Evolutionary conservation across 2,888 invertebrate species (phyloP).

Genomic region (Oxycera nigricornis): DNA sequence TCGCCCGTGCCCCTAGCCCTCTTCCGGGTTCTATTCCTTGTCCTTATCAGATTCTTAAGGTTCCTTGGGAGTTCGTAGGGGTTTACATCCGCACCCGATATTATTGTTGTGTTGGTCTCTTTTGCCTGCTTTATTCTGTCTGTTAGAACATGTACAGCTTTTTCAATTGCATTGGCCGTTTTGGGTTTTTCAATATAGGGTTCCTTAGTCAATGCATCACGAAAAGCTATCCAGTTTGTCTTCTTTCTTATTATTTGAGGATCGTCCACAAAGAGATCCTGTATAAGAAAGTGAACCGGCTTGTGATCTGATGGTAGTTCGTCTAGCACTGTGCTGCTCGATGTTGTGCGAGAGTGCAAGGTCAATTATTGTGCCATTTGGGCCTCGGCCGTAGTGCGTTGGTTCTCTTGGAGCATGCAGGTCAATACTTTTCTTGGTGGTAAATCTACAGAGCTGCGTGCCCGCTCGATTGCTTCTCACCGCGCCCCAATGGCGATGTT

Average conservation of each 20-base stretch:
- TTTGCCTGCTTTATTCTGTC: background rate
- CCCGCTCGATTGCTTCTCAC: slow-evolving; percentile 2
- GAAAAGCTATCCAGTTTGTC: background rate
- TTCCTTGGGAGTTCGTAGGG: slow-evolving; percentile 15
- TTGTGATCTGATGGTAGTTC: slow-evolving; percentile 1
- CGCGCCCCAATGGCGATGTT: background rate
- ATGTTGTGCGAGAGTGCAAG: background rate
- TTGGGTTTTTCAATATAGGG: background rate
- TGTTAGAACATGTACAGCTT: background rate
- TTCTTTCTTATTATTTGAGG: background rate
- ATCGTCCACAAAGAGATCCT: background rate
- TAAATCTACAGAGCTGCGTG: background rate
- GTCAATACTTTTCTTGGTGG: background rate
- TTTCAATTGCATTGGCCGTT: background rate
- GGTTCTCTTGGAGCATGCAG: background rate
- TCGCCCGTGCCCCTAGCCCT: background rate
- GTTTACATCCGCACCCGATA: background rate
- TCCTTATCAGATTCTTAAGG: background rate
- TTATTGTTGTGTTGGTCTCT: background rate
- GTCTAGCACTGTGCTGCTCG: background rate
- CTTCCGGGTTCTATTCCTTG: too few relatives aligned
- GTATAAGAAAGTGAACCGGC: background rate
- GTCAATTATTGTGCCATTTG: background rate
- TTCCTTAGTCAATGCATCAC: background rate
- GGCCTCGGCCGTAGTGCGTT: background rate